Conservation (phyloP, 2,888 invertebrate genomes). For the Aricia artaxerxes region DNA sequence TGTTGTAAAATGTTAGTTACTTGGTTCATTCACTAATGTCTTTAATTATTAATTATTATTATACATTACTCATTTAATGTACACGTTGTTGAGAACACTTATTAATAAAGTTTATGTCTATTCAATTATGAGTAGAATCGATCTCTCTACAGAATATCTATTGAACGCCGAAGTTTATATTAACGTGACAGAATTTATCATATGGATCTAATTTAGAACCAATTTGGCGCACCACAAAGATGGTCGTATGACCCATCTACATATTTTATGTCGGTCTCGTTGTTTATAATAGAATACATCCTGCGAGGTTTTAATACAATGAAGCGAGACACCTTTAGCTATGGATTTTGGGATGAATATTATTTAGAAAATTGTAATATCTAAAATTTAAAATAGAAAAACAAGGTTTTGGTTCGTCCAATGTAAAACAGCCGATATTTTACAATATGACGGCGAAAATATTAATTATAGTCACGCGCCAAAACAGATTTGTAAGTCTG, state of each 20-base stretch:
- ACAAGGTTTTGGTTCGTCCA: too few species aligned
- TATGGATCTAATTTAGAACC: slow-evolving; percentile 41
- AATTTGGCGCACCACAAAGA: slow-evolving; percentile 21
- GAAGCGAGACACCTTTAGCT: neutral
- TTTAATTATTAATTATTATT: too few species aligned
- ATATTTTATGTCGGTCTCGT: slow-evolving; percentile 11
- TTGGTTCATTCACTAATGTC: too few species aligned
- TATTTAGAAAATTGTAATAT: neutral
- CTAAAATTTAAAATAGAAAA: too few species aligned
- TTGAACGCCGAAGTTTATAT: slow-evolving; percentile 62
- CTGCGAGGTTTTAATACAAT: neutral
- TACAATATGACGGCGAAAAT: too few species aligned
- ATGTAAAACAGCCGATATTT: too few species aligned
- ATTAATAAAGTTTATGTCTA: neutral
- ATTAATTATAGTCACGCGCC: too few species aligned
- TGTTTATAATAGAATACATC: neutral
- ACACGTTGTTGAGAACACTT: neutral
- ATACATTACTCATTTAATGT: too few species aligned
- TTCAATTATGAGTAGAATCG: neutral
- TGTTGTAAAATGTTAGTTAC: too few species aligned
- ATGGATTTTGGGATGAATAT: neutral
- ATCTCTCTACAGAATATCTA: neutral
- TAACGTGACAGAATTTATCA: slow-evolving; percentile 46
- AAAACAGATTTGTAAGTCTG: too few species aligned
- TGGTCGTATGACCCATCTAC: slow-evolving; percentile 16